A percentile compares a stretch with the other conserved stretches of the same genome.
Evolutionary conservation across 2,113 vertebrate genomes (phyloP).

Genomic region (Sylvia atricapilla): DNA sequence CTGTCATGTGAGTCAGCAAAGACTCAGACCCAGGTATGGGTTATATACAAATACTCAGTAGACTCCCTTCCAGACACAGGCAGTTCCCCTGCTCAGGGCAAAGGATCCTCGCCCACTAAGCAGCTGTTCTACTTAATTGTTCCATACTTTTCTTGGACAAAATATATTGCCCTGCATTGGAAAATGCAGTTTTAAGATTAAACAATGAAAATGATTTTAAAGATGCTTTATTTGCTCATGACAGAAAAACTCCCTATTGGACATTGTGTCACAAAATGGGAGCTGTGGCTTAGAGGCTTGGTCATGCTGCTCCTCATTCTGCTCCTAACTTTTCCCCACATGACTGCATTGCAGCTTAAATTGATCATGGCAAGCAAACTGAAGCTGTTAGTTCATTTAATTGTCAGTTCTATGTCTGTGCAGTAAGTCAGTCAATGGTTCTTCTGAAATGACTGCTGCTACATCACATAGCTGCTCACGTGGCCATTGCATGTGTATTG

Average conservation of each 20-base stretch:
- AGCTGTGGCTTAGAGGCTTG: not conserved
- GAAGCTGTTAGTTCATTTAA: conserved; percentile 32
- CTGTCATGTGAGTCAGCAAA: not conserved
- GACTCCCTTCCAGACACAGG: not conserved
- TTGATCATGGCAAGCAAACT: conserved; percentile 8
- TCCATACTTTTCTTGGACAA: not conserved
- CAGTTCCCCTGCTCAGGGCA: not conserved
- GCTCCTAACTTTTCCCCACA: not conserved
- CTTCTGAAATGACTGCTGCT: conserved; percentile 11
- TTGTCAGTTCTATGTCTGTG: conserved; percentile 29
- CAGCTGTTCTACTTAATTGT: not conserved
- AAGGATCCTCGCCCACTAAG: not conserved
- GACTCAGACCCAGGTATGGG: not conserved
- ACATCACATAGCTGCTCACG: not conserved
- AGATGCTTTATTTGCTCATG: not conserved
- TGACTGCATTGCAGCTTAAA: not conserved
- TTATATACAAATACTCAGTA: not conserved
- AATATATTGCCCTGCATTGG: not conserved
- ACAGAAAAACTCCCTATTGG: not conserved
- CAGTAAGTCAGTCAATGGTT: conserved; percentile 15
- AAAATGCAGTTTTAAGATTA: not conserved
- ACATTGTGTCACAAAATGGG: not conserved
- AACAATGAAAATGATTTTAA: not conserved
- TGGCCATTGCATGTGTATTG: not conserved
- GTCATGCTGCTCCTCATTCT: not conserved